These are phyloP conservation scores for Uromys caudimaculatus DNA, from an alignment of 2,797 vertebrate species.

Conservation along the genomic window DNA sequence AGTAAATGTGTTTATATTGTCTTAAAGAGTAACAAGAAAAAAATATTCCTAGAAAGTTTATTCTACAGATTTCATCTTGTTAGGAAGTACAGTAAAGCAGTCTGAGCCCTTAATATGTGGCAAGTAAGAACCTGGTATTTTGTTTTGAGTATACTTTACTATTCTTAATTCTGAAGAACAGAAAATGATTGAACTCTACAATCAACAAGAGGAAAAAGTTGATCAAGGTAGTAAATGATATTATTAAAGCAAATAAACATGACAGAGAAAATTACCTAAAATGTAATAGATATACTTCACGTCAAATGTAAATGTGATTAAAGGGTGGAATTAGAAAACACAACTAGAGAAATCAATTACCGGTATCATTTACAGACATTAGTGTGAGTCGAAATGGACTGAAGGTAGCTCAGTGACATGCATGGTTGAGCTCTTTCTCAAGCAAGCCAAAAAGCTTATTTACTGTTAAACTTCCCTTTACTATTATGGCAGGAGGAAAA, in stretches of 20 bases:
- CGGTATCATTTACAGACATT: background rate
- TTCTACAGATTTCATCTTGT: background rate
- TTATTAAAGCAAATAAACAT: background rate
- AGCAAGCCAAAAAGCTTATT: background rate
- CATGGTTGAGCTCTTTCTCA: background rate
- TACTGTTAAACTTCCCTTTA: background rate
- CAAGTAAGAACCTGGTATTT: background rate
- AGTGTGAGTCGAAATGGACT: background rate
- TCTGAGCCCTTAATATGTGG: background rate
- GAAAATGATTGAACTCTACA: background rate
- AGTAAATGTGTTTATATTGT: background rate
- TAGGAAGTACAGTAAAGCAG: background rate
- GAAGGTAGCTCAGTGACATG: background rate
- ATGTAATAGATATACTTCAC: background rate
- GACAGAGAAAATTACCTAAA: background rate
- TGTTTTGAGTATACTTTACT: background rate
- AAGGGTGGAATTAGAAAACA: background rate
- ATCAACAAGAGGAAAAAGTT: background rate
- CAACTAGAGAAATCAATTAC: background rate
- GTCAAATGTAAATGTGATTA: background rate
- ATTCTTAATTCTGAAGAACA: background rate
- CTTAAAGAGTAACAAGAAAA: background rate
- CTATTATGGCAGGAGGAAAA: background rate
- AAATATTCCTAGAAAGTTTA: background rate
- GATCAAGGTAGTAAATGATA: background rate